Evolutionary conservation across 2,797 vertebrate species (phyloP), one percentile per base, ranked within the genome.

Genomic region (Melanotaenia trifasciata): DNA sequence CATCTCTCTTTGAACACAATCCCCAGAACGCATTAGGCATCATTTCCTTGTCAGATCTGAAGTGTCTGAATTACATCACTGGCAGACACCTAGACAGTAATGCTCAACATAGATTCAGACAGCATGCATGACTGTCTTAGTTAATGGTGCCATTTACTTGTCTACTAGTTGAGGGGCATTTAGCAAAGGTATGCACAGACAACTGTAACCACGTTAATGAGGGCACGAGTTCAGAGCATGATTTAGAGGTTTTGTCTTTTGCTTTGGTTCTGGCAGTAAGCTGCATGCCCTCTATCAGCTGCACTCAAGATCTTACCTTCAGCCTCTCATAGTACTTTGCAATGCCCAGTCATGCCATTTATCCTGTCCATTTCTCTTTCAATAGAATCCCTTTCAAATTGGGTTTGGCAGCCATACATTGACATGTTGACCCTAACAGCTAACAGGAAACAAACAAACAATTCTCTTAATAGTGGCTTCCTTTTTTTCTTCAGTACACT

Each of bases 41-140:
- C 40, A 90, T 93, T 92, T 90, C 90, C 85, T 78, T 93, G 92
- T 94, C 93, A 93, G 82, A 88, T 90, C 79, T 90, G 76, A 90
- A 92, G 87, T 88, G 89, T 91, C 81, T 87, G 85, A 89, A 90
- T 93, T 92, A 92, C 80, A 92, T 93, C 89, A 92, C 83, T 36
- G 65, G 76, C 82, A 87, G 83, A 91, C 86, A 87, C 78, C 83
- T 76, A 57, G 75, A 72, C 67, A 3, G 59, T 87, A 85, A 87
- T 87, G 81, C 86, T 77, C 65, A 58, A 69, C 35, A 26, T 76
- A 71, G 84, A 83, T 83, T 74, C 78, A 77, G 81, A 85, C 60
- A 74, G 82, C 91, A 92, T 84, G 93, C 91, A 85, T 93, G 91
- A 81, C 72, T 92, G 92, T 93, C 83, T 90, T 77, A 76, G 87